Evolutionary conservation across 2,113 vertebrate genomes (phyloP), one percentile per base, ranked within the genome.

Genomic region (Oxygymnocypris stewartii): DNA sequence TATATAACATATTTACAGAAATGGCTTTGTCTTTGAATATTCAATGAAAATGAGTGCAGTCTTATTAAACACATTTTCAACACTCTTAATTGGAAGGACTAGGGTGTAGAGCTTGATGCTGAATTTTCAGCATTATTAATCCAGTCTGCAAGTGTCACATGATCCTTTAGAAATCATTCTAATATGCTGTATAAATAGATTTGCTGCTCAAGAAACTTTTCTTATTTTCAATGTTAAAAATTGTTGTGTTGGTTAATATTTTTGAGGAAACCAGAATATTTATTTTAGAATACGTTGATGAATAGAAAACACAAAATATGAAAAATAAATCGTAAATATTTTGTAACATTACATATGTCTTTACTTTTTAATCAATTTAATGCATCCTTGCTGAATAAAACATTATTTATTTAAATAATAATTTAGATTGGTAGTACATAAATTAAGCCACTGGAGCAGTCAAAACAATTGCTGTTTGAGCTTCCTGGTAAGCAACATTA

Each of bases 51-150:
- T 18, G 23, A 47, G 11, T 40, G 14, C 20, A 40, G 35, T n/a
- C 11, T 37, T 79, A 40, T 79, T 40, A 25, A 61, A 25, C 23
- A 20, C 6, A 61, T 44, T 8, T 2, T 54, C 20, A 57, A 69
- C 28, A 23, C 18, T 69, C 20, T 79, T 79, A 86, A 57, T 79
- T 86, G 47, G 35, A 51, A 42, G 61, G 76, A 18, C n/a, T 54
- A 47, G n/a, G n/a, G n/a, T n/a, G n/a, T n/a, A n/a, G n/a, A n/a
- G n/a, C n/a, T n/a, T n/a, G n/a, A n/a, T n/a, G n/a, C n/a, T n/a
- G 31, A 37, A 71, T 71, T 37, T 37, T 35, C 28, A 69, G 28
- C 2, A 37, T 18, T 6, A 67, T 67, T 67, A 67, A 12, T 31
- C 13, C 25, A 67, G 25, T 67, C 28, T 35, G 3, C 28, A n/a